Base-by-base conservation (phyloP, 2,888 invertebrate species). In the Volucella inflata region DNA sequence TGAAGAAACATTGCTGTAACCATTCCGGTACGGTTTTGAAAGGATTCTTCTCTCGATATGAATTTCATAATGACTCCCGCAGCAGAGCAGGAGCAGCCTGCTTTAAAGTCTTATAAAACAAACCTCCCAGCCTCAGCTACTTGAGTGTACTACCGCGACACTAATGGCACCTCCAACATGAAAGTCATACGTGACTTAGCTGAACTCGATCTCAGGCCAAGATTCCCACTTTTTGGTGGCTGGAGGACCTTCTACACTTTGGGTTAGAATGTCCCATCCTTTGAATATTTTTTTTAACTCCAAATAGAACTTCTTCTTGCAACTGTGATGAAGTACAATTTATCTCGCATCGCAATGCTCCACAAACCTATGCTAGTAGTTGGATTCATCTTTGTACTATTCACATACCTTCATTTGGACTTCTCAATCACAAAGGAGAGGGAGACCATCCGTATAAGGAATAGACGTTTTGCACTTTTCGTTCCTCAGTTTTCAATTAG, bases 1-100 rank as follows among this genome's bases (percentile, higher is more conserved):
- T 99, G 99, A 99, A 99, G 99, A 9, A 99, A 99, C 90, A 97
- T 99, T 89, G 99, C 99, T 21, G 94, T 99, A 0, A 98, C 99
- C 99, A 99, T 90, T 96, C 96, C 57, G 99, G 99, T 51, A 99
- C 99, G 11, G 94, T 95, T 87, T 93, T 99, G 50, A 98, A 98
- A 90, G 98, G 98, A 0, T 95, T 98, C 1, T 99, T 99, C 93
- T 99, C 99, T 2, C 95, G 99, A 50, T 98, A 98, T 92, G 99
- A 99, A 91, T 99, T 97, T 91, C 99, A 99, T 92, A 95, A 98
- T 89, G 98, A 98, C 90, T 95, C 96, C 8, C 95, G 97, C 89
- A 97, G 96, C 89, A 96, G 96, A 1, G n/a, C n/a, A n/a, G n/a
- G n/a, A n/a, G n/a, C 95, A 97, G 64, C 95, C 98, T 3, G 97